Evolutionary conservation across 2,797 vertebrate genomes (phyloP), one percentile per base, ranked within the genome.

Genomic region (Eospalax fontanierii): DNA sequence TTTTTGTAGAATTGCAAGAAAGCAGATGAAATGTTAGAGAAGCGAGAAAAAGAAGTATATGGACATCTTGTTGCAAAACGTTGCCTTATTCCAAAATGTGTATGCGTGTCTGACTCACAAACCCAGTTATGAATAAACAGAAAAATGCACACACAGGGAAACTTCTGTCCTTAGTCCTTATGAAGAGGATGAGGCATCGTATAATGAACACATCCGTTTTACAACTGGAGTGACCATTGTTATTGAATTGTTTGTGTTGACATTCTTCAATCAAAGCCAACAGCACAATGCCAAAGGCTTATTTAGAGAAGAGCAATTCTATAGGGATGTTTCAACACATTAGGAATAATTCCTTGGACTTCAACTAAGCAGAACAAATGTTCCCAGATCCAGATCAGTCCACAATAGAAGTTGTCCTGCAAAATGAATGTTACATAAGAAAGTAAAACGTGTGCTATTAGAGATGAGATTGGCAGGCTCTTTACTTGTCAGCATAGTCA

Each of bases 81-180:
- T 86, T 66, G 10, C 24, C 38, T 66, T 89, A 50, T n/a, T n/a
- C 38, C 91, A 71, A 83, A 82, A 57, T 15, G 57, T 57, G 28
- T 5, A 78, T 33, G 82, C 85, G 54, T 68, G 78, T 92, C 90
- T 94, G n/a, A 85, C 19, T 82, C 19, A 83, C 30, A 86, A 96
- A 63, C 35, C 0, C 40, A 96, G 4, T 89, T 94, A 6, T 71
- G 2, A 80, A 90, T 50, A 89, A 81, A 86, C 0, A 50, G 6
- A 74, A 78, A 70, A 90, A 26, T 18, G 9, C 22, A 63, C 61
- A 80, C 38, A 84, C 12, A 83, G 82, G 74, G 2, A 87, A 75
- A 50, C 24, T 30, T 91, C 1, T 76, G 28, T 75, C 10, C 82
- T 19, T 75, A 26, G 75, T 85, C 61, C n/a, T 38, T 40, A 11